These are phyloP conservation scores for Portunus trituberculatus DNA, from an alignment of 1,140 invertebrate genomes.

Conservation along the genomic window DNA sequence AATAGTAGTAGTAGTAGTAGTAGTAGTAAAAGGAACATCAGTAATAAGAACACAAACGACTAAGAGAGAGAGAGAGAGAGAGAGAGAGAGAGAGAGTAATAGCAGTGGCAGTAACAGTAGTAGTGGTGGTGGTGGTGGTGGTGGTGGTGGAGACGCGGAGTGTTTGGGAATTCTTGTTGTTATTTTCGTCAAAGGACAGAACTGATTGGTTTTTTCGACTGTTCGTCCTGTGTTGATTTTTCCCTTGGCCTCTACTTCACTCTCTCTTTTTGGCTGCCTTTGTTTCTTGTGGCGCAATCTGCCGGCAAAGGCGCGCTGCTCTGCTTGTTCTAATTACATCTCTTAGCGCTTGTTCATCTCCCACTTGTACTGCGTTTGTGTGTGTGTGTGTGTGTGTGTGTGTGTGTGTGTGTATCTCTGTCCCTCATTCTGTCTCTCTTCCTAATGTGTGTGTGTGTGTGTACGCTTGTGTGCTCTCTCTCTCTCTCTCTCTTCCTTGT, in stretches of 20 bases:
- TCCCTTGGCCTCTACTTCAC: background rate
- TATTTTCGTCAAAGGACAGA: constrained; percentile 27
- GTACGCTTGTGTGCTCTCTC: background rate
- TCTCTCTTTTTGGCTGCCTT: background rate
- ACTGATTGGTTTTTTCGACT: background rate
- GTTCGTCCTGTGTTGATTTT: background rate
- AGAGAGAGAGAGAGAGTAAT: background rate
- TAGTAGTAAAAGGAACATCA: background rate
- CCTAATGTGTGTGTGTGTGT: constrained; percentile 25
- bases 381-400: constrained; percentile 45
- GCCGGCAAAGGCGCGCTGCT: background rate
- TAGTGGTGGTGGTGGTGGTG: background rate
- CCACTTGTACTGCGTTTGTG: background rate
- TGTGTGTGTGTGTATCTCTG: constrained; percentile 49
- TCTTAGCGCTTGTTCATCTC: background rate
- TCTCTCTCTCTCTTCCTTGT: background rate
- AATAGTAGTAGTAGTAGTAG: background rate
- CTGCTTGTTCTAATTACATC: background rate
- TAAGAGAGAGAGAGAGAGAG: background rate
- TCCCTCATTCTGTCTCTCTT: background rate
- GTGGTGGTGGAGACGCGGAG: background rate
- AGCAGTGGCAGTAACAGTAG: background rate
- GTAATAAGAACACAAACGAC: background rate
- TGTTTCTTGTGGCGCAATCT: background rate
- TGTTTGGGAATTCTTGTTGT: constrained; percentile 15